Percentiles rank a stretch among this genome's conserved stretches.
Evolutionary conservation across 2,797 vertebrate genomes (phyloP).

Genomic region (Anguilla pacifica): DNA sequence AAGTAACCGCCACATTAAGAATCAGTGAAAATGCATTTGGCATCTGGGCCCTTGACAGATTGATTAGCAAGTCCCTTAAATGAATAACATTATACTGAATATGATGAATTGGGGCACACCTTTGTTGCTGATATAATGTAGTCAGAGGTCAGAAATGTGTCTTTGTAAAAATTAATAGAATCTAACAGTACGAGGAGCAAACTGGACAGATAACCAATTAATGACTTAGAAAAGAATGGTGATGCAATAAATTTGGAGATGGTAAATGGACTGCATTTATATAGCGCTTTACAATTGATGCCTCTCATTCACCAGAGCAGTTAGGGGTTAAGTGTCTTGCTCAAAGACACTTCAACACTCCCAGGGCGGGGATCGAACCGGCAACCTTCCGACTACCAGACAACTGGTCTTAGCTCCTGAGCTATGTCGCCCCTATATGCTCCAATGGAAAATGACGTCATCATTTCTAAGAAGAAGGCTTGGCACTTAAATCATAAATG

Average conservation of each 20-base stretch:
- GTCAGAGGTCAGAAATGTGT: not conserved
- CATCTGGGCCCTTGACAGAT: not conserved
- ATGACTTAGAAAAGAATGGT: not conserved
- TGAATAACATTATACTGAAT: not conserved
- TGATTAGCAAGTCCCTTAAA: not conserved
- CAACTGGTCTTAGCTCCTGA: too few species aligned
- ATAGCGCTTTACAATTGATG: too few species aligned
- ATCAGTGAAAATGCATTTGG: not conserved
- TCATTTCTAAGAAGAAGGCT: not conserved
- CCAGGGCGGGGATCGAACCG: too few species aligned
- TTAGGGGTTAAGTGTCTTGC: too few species aligned
- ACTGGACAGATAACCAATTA: not conserved
- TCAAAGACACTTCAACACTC: too few species aligned
- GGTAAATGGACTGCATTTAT: too few species aligned
- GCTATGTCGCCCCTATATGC: too few species aligned
- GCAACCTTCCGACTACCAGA: too few species aligned
- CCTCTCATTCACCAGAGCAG: too few species aligned
- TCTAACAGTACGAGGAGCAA: not conserved
- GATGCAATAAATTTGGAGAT: not conserved
- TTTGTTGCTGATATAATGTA: not conserved
- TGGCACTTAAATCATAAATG: not conserved
- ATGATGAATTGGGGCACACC: not conserved
- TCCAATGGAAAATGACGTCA: not conserved
- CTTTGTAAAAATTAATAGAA: not conserved
- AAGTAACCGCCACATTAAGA: not conserved